These are phyloP conservation scores for Temnopleurus reevesii DNA, from an alignment of 53 echinoderm and acorn worm species.

Conservation along the genomic window DNA sequence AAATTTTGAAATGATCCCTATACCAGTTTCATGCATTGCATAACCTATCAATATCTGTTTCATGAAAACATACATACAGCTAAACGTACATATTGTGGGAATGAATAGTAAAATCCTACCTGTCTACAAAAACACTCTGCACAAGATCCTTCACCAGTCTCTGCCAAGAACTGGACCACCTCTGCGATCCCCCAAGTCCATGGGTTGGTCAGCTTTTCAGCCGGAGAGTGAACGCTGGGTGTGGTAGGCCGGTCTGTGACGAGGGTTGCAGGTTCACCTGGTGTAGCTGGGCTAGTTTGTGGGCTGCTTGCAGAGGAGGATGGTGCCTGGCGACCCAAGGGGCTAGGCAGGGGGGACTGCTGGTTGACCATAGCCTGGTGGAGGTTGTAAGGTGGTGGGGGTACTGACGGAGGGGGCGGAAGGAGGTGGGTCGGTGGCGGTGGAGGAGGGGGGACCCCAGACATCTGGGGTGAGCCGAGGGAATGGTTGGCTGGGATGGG, in stretches of 20 bases:
- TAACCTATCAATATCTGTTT: too few relatives aligned
- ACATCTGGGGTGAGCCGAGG: slow-evolving; percentile 20
- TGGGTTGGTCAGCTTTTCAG: slow-evolving; percentile 71
- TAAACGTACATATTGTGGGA: too few relatives aligned
- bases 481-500: slow-evolving; percentile 31
- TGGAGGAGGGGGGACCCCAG: slow-evolving; percentile 22
- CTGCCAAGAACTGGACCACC: slow-evolving; percentile 90
- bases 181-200: slow-evolving; percentile 87
- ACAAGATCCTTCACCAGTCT: slow-evolving; percentile 89
- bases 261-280: slow-evolving; percentile 15
- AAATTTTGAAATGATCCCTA: too few relatives aligned
- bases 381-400: slow-evolving; percentile 59
- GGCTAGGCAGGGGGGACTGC: slow-evolving; percentile 46
- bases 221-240: neutral
- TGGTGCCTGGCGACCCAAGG: neutral
- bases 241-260: neutral
- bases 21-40: too few relatives aligned
- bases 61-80: too few relatives aligned
- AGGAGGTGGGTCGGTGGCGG: neutral
- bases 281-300: slow-evolving; percentile 24
- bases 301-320: slow-evolving; percentile 15
- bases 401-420: slow-evolving; percentile 45
- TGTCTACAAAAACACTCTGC: slow-evolving; percentile 95
- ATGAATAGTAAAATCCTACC: too few relatives aligned
- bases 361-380: slow-evolving; percentile 44